phyloP scores from a whole-genome alignment of 2,113 vertebrate species.

The Leptosomus discolor region DNA sequence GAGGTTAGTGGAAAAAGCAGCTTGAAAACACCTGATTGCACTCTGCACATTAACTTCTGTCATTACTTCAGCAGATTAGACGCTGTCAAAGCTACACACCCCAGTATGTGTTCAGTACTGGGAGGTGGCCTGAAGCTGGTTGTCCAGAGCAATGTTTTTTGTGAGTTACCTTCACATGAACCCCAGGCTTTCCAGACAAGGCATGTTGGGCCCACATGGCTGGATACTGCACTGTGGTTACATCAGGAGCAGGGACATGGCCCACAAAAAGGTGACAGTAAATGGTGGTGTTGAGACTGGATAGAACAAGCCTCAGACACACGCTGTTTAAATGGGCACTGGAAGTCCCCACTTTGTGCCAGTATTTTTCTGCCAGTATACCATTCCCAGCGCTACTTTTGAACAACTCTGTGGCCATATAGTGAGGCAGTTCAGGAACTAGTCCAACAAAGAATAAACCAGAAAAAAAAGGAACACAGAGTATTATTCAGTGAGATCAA shows the following conservation, averaged over 20 bases:
- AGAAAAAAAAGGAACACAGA: background rate
- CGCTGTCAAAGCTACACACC: background rate
- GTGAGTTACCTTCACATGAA: background rate
- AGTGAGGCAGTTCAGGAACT: background rate
- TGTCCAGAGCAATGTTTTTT: background rate
- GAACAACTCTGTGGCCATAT: background rate
- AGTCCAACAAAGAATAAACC: background rate
- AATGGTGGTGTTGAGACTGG: background rate
- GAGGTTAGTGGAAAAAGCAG: background rate
- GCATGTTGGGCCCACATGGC: background rate
- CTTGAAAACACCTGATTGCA: background rate
- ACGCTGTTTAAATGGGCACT: background rate
- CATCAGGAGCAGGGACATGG: background rate
- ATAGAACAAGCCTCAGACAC: background rate
- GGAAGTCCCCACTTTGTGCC: background rate
- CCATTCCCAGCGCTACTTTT: background rate
- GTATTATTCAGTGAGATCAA: background rate
- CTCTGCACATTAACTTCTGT: background rate
- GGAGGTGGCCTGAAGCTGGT: background rate
- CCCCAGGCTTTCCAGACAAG: background rate
- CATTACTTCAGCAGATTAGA: background rate
- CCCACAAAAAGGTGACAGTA: background rate
- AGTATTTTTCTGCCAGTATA: background rate
- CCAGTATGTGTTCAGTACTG: background rate
- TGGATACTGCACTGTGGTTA: background rate